Base-by-base conservation (phyloP, 2,797 vertebrate genomes). In the Coranthus polyacanthus region DNA sequence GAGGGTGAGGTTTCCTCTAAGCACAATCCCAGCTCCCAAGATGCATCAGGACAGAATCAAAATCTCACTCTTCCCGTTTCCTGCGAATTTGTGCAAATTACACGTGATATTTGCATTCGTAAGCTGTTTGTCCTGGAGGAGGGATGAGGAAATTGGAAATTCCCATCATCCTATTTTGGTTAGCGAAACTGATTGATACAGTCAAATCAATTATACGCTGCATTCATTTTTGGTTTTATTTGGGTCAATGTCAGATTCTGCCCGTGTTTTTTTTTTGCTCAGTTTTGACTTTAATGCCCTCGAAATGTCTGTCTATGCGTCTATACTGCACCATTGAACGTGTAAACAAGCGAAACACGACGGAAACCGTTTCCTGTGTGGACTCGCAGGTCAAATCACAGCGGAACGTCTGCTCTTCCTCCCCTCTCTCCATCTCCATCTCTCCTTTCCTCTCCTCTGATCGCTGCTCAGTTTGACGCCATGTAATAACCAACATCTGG, bases 401-500 rank as follows among this genome's bases (percentile, higher is more conserved):
- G 79, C 75, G 49, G 81, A 80, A 46, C 43, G 11, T 52, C 45
- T 41, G 22, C 66, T 68, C 59, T 47, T 64, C 65, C 38, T 64
- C 52, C 26, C 20, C 54, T 17, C 34, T 59, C 46, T 37, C 61
- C 8, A 13, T 53, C 66, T 62, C 13, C 52, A 45, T 63, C 74
- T 57, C 46, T 34, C 9, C 54, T 64, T 57, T 72, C 63, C 79
- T 72, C 52, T 71, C 54, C 78, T 87, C 82, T 86, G 87, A 86
- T 89, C 73, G 44, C 65, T 29, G 59, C 86, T 32, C 83, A 67
- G 78, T 76, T 79, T 78, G 84, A 85, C 66, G 73, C 86, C 84
- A 81, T 90, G 89, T 93, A 92, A 92, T 83, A 89, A 82, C 75
- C 86, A 88, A 89, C 92, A 92, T 90, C 90, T 93, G 92, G 51